A percentile compares a stretch with the other conserved stretches of the same genome.
Evolutionary conservation across 2,888 invertebrate genomes (phyloP).

Genomic region (Hypsopygia costalis): DNA sequence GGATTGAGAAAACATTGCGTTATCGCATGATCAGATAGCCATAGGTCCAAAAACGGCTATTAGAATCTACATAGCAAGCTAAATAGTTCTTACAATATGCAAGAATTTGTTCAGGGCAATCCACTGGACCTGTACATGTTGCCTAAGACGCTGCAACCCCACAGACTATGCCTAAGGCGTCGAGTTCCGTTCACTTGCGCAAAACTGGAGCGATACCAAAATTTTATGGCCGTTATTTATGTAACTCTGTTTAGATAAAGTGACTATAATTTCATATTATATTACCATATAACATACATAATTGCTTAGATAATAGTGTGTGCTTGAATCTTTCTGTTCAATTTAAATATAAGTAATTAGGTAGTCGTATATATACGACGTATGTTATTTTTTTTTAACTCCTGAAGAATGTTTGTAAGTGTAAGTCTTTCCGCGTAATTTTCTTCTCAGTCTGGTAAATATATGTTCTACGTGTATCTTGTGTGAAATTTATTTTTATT

Average conservation of each 20-base stretch:
- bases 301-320: conserved; percentile 1
- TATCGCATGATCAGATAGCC: neutral
- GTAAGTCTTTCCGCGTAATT: too few species aligned
- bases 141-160: conserved; percentile 3
- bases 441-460: too few species aligned
- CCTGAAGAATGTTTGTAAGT: too few species aligned
- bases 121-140: neutral
- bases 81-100: neutral
- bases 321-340: neutral
- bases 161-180: conserved; percentile 1
- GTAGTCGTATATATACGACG: too few species aligned
- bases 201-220: conserved; percentile 8
- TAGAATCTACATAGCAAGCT: neutral
- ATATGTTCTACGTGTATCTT: too few species aligned
- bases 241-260: conserved; percentile 4
- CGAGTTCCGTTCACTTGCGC: conserved; percentile 10
- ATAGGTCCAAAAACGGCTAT: neutral
- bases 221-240: conserved; percentile 9
- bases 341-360: neutral
- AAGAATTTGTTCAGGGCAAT: neutral
- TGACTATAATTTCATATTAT: neutral
- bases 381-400: too few species aligned
- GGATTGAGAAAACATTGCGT: neutral
- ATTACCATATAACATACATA: neutral
- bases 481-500: too few species aligned